These are phyloP conservation scores for Brienomyrus longianalis DNA, from an alignment of 2,113 vertebrate species.

Conservation along the genomic window DNA sequence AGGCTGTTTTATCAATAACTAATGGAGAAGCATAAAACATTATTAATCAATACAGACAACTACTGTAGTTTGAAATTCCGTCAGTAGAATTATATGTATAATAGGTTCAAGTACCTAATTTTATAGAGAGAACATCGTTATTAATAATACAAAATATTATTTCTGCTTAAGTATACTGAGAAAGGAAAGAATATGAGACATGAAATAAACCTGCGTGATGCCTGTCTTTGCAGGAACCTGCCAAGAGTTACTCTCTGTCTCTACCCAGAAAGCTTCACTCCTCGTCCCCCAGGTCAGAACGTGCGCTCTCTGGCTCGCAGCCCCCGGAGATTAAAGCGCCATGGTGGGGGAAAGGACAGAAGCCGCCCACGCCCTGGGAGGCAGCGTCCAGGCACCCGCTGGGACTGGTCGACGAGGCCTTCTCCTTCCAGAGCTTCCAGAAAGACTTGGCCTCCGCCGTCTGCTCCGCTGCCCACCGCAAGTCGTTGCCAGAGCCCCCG, in stretches of 20 bases:
- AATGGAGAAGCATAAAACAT: background rate
- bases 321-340: conserved; percentile 43
- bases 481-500: conserved; percentile 66
- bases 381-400: conserved; percentile 79
- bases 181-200: background rate
- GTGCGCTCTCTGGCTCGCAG: conserved; percentile 48
- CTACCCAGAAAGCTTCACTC: conserved; percentile 61
- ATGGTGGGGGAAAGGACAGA: conserved; percentile 55
- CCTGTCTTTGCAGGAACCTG: conserved; percentile 48
- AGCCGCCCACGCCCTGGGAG: conserved; percentile 80
- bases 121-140: background rate
- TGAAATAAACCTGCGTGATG: conserved; percentile 44
- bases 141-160: background rate
- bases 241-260: conserved; percentile 65
- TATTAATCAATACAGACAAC: background rate
- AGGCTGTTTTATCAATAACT: background rate
- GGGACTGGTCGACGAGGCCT: conserved; percentile 85
- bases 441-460: conserved; percentile 74
- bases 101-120: background rate
- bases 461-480: conserved; percentile 75
- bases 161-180: background rate
- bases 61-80: background rate
- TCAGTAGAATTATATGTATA: background rate
- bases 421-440: conserved; percentile 66
- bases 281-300: conserved; percentile 43